Evolutionary conservation across 2,113 vertebrate species (phyloP).

Genomic region (Serilophus lunatus): DNA sequence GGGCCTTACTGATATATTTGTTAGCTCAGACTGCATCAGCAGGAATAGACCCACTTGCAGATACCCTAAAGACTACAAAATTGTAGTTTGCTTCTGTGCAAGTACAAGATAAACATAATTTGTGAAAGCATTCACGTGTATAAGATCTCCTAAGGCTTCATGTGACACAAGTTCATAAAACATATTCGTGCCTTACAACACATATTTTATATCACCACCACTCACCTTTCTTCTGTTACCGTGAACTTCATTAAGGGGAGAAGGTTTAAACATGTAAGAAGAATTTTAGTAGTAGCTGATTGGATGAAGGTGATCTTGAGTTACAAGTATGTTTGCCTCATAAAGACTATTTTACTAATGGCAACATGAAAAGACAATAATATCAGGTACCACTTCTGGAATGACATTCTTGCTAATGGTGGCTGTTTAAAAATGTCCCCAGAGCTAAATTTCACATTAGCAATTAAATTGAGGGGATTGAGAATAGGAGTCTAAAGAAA

Average conservation of each 20-base stretch:
- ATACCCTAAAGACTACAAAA: not conserved
- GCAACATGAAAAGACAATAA: not conserved
- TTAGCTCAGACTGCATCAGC: not conserved
- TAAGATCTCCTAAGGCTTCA: conserved; percentile 14
- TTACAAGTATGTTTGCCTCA: not conserved
- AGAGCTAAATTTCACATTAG: not conserved
- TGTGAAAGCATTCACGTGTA: not conserved
- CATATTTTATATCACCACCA: not conserved
- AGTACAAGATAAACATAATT: not conserved
- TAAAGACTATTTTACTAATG: not conserved
- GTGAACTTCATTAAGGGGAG: not conserved
- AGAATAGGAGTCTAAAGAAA: not conserved
- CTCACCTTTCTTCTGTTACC: not conserved
- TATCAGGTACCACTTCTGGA: not conserved
- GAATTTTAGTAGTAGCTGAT: not conserved
- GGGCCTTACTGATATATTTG: not conserved
- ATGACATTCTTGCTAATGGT: not conserved
- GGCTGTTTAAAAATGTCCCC: not conserved
- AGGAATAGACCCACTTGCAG: not conserved
- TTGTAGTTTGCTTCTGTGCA: not conserved
- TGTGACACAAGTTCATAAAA: conserved; percentile 7
- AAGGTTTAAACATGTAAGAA: not conserved
- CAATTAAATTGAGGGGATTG: not conserved
- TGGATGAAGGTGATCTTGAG: not conserved
- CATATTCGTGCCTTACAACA: not conserved